These are phyloP conservation scores for Heliothis peltigera DNA, from an alignment of 2,888 invertebrate species.

Conservation along the genomic window DNA sequence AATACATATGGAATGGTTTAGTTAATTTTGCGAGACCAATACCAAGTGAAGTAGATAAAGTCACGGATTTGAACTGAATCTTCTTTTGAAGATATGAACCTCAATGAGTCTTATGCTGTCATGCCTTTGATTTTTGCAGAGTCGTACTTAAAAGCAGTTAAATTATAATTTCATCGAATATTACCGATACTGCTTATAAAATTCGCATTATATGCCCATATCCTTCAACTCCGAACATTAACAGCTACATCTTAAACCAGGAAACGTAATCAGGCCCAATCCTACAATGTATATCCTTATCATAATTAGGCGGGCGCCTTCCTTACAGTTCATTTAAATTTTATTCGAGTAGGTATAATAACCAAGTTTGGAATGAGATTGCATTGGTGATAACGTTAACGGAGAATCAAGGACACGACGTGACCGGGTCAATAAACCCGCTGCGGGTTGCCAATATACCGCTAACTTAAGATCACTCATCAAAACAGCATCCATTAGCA, in stretches of 20 bases:
- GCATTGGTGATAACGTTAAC: constrained; percentile 53
- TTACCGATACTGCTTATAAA: not conserved
- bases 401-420: constrained; percentile 72
- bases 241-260: constrained; percentile 1
- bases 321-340: constrained; percentile 18
- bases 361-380: constrained; percentile 52
- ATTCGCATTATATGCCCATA: not conserved
- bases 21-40: no score
- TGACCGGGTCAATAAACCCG: constrained; percentile 73
- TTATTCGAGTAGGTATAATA: constrained; percentile 19
- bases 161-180: no score
- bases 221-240: not conserved
- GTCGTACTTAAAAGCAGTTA: no score
- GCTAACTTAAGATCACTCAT: constrained; percentile 76
- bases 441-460: constrained; percentile 69
- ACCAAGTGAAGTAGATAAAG: no score
- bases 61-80: no score
- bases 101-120: no score
- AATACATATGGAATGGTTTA: not conserved
- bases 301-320: constrained; percentile 18
- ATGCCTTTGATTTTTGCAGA: no score
- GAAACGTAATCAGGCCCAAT: constrained; percentile 6
- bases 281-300: not conserved
- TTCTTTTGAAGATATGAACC: no score
- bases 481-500: constrained; percentile 67